These are phyloP conservation scores for Dendrolimus kikuchii DNA, from an alignment of 1,140 invertebrate genomes.

Conservation along the genomic window DNA sequence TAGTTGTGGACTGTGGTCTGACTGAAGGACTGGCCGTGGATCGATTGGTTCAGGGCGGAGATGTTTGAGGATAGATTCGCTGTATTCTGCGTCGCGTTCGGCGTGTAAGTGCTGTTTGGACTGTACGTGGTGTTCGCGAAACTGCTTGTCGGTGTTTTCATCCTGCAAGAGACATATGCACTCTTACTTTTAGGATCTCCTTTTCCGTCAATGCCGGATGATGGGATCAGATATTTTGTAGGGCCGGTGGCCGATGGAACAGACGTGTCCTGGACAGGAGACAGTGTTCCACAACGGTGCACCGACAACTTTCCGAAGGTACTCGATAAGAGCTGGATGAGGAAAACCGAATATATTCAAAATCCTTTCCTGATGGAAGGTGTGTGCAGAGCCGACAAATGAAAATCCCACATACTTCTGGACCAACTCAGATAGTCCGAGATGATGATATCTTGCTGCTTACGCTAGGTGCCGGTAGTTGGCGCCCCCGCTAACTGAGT, in stretches of 20 bases:
- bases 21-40: conserved; percentile 11
- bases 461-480: conserved; percentile 2
- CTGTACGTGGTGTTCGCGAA: conserved; percentile 62
- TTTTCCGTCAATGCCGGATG: no score
- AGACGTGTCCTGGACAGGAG: no score
- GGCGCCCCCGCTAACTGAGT: no score
- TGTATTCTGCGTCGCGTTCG: conserved; percentile 22
- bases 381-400: no score
- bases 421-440: conserved; percentile 5
- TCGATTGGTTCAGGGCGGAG: conserved; percentile 26
- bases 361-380: no score
- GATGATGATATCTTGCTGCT: conserved; percentile 8
- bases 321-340: no score
- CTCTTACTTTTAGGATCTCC: conserved; percentile 13
- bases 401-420: background rate
- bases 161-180: conserved; percentile 22
- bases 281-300: no score
- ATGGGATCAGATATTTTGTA: no score
- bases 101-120: conserved; percentile 53
- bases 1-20: conserved; percentile 24
- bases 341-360: no score
- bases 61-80: conserved; percentile 22
- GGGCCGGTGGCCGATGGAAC: no score
- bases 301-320: no score
- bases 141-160: conserved; percentile 53